phyloP scores from a whole-genome alignment of 2,797 vertebrate species.

The Emydoidea blandingii region DNA sequence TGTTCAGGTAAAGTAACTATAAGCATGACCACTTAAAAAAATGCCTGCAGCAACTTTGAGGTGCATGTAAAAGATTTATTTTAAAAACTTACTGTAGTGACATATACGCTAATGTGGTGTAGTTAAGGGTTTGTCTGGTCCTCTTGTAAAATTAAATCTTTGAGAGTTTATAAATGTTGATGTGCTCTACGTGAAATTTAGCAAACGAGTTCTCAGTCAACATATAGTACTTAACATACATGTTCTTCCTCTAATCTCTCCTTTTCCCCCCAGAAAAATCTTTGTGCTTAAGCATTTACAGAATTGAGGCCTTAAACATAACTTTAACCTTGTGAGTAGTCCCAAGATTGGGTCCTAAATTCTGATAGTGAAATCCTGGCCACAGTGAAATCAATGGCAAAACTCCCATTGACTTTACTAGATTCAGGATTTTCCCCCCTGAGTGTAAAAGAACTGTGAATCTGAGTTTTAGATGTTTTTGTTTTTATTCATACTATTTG shows the following conservation, averaged over 20 bases:
- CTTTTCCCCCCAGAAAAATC: not conserved
- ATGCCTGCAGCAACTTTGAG: slow-evolving; percentile 55
- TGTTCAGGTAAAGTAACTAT: slow-evolving; percentile 85
- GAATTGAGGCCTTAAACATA: too few species aligned
- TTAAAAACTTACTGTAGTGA: slow-evolving; percentile 46
- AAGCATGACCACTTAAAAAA: slow-evolving; percentile 65
- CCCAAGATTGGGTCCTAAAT: not conserved
- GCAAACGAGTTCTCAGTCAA: slow-evolving; percentile 13
- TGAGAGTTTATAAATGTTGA: slow-evolving; percentile 10
- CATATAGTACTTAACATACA: not conserved
- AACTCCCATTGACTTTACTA: not conserved
- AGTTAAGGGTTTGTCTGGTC: slow-evolving; percentile 36
- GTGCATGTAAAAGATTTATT: slow-evolving; percentile 61
- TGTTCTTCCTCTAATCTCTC: not conserved
- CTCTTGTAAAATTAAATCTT: slow-evolving; percentile 34
- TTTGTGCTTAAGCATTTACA: not conserved
- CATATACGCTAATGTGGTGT: slow-evolving; percentile 28
- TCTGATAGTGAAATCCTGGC: not conserved
- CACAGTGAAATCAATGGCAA: not conserved
- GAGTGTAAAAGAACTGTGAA: not conserved
- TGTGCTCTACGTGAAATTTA: slow-evolving; percentile 31
- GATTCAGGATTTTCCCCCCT: slow-evolving; percentile 2
- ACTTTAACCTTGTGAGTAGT: not conserved
- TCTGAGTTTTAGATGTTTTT: not conserved
- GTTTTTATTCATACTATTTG: not conserved